Evolutionary conservation across 2,797 vertebrate genomes (phyloP).

Genomic region (Scyliorhinus canicula): DNA sequence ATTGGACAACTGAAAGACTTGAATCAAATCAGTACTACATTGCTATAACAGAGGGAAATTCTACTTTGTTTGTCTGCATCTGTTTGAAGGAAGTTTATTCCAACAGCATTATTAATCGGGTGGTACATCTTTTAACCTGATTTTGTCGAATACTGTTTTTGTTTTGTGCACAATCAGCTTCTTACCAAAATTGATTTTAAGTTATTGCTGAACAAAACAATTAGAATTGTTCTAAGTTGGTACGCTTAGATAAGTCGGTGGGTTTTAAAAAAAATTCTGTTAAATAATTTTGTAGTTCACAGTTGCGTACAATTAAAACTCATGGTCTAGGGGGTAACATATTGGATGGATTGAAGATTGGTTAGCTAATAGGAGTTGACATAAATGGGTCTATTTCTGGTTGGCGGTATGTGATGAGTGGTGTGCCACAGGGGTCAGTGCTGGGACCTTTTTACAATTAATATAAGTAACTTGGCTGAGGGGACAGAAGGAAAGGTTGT

Average conservation of each 20-base stretch:
- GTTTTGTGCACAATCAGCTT: not conserved
- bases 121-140: not conserved
- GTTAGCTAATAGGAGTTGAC: no score
- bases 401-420: no score
- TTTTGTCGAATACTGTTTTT: not conserved
- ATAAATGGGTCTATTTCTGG: no score
- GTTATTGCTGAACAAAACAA: not conserved
- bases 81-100: not conserved
- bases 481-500: no score
- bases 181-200: not conserved
- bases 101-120: not conserved
- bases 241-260: not conserved
- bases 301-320: no score
- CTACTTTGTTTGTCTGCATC: not conserved
- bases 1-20: not conserved
- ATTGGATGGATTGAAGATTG: no score
- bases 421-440: no score
- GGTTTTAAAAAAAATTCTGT: not conserved
- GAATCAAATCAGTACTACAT: not conserved
- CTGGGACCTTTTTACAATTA: no score
- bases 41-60: not conserved
- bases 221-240: not conserved
- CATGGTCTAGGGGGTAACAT: no score
- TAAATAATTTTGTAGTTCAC: not conserved
- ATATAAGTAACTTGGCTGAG: no score